Base-by-base conservation (phyloP, 2,113 vertebrate genomes). In the Rhabdornis inornatus region DNA sequence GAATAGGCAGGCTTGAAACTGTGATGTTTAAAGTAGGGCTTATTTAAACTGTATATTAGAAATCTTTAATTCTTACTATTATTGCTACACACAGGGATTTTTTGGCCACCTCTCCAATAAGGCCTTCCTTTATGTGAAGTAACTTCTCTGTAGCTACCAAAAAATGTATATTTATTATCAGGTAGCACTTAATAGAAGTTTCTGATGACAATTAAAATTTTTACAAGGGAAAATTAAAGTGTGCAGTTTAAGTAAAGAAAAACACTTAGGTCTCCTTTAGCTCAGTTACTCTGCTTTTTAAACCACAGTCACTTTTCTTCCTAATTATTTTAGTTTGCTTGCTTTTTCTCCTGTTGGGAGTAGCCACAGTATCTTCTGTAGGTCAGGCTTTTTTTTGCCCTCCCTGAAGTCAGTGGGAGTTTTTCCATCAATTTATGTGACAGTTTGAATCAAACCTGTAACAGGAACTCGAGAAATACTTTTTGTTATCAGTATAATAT, bases 1-100 rank as follows among this genome's bases (percentile, higher is more conserved):
- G 25, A 94, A 63, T 86, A 95, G 79, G 42, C 37, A 91, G 65
- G n/a, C 52, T 96, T 94, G 50, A 81, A 96, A 88, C 87, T 83
- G 77, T 94, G 66, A 77, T 65, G 64, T 81, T 88, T 92, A 86
- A 91, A 68, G 57, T 94, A 91, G n/a, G 33, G 65, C 90, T 89
- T 76, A 85, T 93, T 93, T 93, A 92, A 95, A 61, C 6, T 83
- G 9, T 96, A 14, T 74, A 83, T 78, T 87, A 56, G 39, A 94
- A 94, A 57, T 78, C 52, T 37, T 60, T 69, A 65, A 79, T 91
- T 92, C 69, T 93, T 77, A 52, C 9, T 65, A 2, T 35, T 95
- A 35, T 22, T 33, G 33, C 13, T 76, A 60, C 37, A 52, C 2
- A 35, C 9, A 5, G 92, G 87, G 77, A 61, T 87, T 76, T 91